These are phyloP conservation scores for Macrotis lagotis DNA, from an alignment of 2,113 vertebrate species.

Conservation along the genomic window DNA sequence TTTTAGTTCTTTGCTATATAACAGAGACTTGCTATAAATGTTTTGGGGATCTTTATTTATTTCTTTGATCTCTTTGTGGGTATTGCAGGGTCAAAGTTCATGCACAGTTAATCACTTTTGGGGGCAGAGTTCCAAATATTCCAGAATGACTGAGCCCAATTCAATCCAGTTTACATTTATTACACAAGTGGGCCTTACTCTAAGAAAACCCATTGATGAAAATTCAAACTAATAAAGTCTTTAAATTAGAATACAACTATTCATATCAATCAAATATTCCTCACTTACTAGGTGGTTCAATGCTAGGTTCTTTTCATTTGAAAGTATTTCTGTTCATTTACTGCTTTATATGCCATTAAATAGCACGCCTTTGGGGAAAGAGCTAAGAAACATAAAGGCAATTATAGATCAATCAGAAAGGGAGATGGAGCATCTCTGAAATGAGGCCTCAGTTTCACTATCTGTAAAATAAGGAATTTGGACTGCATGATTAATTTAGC, in stretches of 20 bases:
- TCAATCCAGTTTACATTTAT: background rate
- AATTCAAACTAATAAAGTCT: background rate
- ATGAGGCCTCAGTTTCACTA: background rate
- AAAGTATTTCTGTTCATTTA: constrained; percentile 54
- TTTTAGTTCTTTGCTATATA: background rate
- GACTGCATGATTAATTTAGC: background rate
- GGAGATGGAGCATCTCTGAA: constrained; percentile 33
- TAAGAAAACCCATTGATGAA: constrained; percentile 17
- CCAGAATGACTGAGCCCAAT: background rate
- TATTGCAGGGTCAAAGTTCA: background rate
- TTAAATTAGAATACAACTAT: background rate
- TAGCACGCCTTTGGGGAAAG: constrained; percentile 57
- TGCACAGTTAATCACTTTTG: background rate
- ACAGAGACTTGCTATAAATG: background rate
- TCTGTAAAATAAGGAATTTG: background rate
- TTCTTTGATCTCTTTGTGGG: background rate
- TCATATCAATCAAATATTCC: constrained; percentile 22
- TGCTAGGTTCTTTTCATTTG: constrained; percentile 1
- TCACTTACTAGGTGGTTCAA: constrained; percentile 1
- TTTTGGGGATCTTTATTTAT: background rate
- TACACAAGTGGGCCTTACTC: background rate
- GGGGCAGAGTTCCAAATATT: background rate
- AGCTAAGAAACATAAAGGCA: constrained; percentile 48
- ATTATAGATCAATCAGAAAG: constrained; percentile 56
- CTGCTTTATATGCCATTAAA: constrained; percentile 65